These are phyloP conservation scores for Heliconius congener DNA, from an alignment of 1,140 invertebrate species.

Conservation along the genomic window DNA sequence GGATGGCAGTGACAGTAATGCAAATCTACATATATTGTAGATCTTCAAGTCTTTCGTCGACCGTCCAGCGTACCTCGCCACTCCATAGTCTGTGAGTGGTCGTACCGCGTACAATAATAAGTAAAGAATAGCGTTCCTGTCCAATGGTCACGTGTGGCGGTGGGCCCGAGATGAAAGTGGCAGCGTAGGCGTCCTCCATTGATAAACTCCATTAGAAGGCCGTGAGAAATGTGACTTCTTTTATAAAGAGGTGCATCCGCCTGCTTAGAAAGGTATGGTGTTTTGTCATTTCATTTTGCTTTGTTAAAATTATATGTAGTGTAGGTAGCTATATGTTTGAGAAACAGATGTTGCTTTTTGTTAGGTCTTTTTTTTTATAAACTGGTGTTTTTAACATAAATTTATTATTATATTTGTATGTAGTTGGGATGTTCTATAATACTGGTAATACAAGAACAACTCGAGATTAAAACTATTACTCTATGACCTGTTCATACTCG, in stretches of 20 bases:
- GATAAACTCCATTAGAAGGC: slow-evolving; percentile 45
- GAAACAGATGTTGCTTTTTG: not conserved
- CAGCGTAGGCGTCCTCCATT: slow-evolving; percentile 61
- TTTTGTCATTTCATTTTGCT: slow-evolving; percentile 30
- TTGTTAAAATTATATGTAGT: slow-evolving; percentile 4
- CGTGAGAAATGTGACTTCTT: slow-evolving; percentile 46
- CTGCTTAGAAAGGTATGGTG: slow-evolving; percentile 14
- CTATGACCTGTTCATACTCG: not conserved
- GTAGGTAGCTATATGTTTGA: not conserved
- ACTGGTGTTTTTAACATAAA: not conserved
- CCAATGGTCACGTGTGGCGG: slow-evolving; percentile 56
- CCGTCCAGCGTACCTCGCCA: not conserved
- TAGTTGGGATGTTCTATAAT: not conserved
- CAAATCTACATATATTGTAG: slow-evolving; percentile 58
- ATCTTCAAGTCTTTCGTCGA: slow-evolving; percentile 49
- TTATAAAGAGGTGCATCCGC: slow-evolving; percentile 34
- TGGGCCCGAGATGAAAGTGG: slow-evolving; percentile 67
- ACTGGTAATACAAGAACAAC: slow-evolving; percentile 6
- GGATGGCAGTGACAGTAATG: slow-evolving; percentile 61
- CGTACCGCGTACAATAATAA: slow-evolving; percentile 52
- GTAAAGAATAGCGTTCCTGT: slow-evolving; percentile 58
- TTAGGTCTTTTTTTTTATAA: not conserved
- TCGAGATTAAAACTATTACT: slow-evolving; percentile 8
- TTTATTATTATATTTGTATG: too few species aligned
- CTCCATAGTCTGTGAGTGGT: slow-evolving; percentile 42